Evolutionary conservation across 2,113 vertebrate species (phyloP), one percentile per base, ranked within the genome.

Genomic region (Poeciliopsis occidentalis): DNA sequence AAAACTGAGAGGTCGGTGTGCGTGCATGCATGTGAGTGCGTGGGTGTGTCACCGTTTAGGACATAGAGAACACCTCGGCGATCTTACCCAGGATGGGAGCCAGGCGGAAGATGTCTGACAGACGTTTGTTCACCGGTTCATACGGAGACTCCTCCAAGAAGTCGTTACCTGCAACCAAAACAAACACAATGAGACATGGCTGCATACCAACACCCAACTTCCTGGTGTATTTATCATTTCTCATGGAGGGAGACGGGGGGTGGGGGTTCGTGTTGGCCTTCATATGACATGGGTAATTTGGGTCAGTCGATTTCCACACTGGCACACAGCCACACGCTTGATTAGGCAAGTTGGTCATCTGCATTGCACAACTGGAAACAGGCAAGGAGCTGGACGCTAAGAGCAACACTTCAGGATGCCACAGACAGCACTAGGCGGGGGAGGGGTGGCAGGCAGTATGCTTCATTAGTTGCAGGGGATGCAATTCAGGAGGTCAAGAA

Each of bases 61-160:
- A 24, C 6, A 8, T 15, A 22, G 19, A 32, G 0, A 17, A 26
- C 0, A 1, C 11, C 30, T 30, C 26, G 24, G 51, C 1, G 4
- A 4, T 39, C 96, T 96, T 96, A 98, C 97, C 97, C 91, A 97
- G 92, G 89, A 97, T 96, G 68, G 97, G 96, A 78, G 96, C 96
- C 91, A 97, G 94, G 68, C 96, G 96, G 92, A 97, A 98, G 87
- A 98, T 97, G 90, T 98, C 97, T 27, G 96, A 96, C 13, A 98
- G 91, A 4, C 97, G 96, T 92, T 95, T 97, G 95, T 98, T 98
- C 79, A 96, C 95, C 7, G 96, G 95, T 57, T 97, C 96, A 12
- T 98, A 98, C 0, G 97, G 97, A 74, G 97, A 97, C 80, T 98
- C 97, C 92, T 97, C 96, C 65, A 98, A 88, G 78, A 98, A 95